Evolutionary conservation across 1,140 invertebrate genomes (phyloP).

Genomic region (Neodiprion lecontei): DNA sequence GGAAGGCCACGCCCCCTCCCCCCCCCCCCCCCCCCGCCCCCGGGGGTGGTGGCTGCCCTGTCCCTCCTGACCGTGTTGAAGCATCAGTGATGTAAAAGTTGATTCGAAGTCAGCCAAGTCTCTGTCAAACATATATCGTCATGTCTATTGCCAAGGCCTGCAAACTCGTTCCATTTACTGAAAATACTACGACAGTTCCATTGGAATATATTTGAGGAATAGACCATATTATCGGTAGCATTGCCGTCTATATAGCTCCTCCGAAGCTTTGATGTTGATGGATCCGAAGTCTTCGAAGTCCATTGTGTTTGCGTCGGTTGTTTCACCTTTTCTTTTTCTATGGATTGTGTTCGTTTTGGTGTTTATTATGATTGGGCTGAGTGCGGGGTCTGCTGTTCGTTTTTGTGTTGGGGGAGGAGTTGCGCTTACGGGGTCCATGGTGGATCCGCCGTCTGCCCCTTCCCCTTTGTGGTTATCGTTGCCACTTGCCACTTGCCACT

Average conservation of each 20-base stretch:
- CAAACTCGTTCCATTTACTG: constrained; percentile 20
- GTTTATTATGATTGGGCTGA: too few species aligned
- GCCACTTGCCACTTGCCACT: too few species aligned
- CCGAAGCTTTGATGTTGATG: background rate
- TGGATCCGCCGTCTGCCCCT: too few species aligned
- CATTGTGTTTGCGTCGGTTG: too few species aligned
- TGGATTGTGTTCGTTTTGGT: too few species aligned
- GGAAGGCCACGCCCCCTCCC: constrained; percentile 22
- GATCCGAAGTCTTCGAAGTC: too few species aligned
- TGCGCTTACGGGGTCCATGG: too few species aligned
- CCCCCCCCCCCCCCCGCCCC: too few species aligned
- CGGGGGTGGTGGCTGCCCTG: background rate
- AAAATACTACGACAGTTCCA: constrained; percentile 24
- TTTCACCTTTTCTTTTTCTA: too few species aligned
- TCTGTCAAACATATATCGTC: constrained; percentile 21
- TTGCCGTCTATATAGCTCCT: background rate
- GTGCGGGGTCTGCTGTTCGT: too few species aligned
- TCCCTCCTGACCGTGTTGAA: constrained; percentile 27
- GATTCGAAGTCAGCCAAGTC: constrained; percentile 17
- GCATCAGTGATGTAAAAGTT: background rate
- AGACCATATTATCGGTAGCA: background rate
- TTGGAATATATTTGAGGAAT: constrained; percentile 18
- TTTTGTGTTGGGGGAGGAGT: too few species aligned
- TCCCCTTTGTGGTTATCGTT: too few species aligned
- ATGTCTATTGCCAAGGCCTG: constrained; percentile 8